Conservation (phyloP, 2,797 vertebrate genomes). For the Paratrypauchen microcephalus region DNA sequence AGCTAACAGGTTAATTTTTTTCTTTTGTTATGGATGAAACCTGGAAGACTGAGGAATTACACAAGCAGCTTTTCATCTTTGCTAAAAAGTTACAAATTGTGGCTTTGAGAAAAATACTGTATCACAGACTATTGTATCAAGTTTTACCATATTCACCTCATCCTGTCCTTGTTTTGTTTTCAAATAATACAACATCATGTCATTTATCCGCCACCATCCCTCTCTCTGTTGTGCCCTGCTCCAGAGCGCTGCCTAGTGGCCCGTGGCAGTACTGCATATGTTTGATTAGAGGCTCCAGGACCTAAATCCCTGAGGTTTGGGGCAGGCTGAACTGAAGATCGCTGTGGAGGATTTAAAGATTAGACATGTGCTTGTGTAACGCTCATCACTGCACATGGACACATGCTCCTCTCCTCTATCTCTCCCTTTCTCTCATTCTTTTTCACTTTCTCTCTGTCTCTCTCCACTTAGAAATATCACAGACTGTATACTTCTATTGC, state of each 20-base stretch:
- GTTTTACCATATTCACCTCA: neutral
- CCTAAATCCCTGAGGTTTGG: conserved; percentile 78
- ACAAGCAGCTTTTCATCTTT: no score
- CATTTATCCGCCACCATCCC: neutral
- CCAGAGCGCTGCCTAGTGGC: conserved; percentile 54
- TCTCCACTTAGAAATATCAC: conserved; percentile 28
- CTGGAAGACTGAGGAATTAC: no score
- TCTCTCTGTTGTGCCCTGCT: conserved; percentile 22
- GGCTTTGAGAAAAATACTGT: neutral
- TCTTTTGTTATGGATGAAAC: no score
- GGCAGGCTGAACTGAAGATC: conserved; percentile 77
- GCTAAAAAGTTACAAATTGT: no score
- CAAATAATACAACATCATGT: neutral
- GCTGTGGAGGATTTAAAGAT: conserved; percentile 81
- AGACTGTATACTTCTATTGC: conserved; percentile 11
- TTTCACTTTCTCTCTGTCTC: conserved; percentile 36
- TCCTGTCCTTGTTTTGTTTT: neutral
- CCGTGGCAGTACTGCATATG: conserved; percentile 26
- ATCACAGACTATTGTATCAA: neutral
- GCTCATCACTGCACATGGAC: conserved; percentile 72
- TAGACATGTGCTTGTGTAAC: conserved; percentile 78
- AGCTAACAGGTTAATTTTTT: no score
- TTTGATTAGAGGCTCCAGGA: conserved; percentile 75
- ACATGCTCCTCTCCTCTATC: conserved; percentile 49
- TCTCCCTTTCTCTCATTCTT: neutral